Evolutionary conservation across 2,888 invertebrate species (phyloP).

Genomic region (Miltochrista miniata): DNA sequence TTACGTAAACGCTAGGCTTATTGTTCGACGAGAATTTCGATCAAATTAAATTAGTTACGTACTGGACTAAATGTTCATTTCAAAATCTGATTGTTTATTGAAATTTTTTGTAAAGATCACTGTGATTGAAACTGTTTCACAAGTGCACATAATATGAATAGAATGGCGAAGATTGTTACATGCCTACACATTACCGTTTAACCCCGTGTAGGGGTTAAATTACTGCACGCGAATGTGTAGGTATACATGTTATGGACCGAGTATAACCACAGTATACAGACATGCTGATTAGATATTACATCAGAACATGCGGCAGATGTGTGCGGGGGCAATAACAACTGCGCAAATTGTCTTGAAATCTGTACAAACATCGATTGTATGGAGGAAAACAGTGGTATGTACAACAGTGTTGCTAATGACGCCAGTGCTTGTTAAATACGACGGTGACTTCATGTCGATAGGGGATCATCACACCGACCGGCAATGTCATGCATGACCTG

Average conservation of each 20-base stretch:
- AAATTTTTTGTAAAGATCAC: conserved; percentile 15
- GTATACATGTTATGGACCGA: neutral
- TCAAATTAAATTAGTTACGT: conserved; percentile 20
- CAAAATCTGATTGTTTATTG: conserved; percentile 10
- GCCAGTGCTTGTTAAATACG: conserved; percentile 48
- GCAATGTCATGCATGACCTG: conserved; percentile 63
- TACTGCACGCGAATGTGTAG: conserved; percentile 30
- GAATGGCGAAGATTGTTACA: neutral
- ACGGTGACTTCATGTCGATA: conserved; percentile 68
- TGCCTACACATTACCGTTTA: too few relatives aligned
- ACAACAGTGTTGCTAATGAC: conserved; percentile 57
- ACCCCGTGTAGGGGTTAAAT: conserved; percentile 16
- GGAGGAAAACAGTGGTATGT: conserved; percentile 62
- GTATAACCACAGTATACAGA: neutral
- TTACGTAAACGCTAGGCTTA: conserved; percentile 28
- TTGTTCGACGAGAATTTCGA: conserved; percentile 15
- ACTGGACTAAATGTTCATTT: conserved; percentile 9
- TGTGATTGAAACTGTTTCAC: conserved; percentile 6
- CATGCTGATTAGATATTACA: conserved; percentile 10
- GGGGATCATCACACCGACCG: conserved; percentile 52
- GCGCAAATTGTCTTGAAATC: conserved; percentile 72
- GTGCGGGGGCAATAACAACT: conserved; percentile 46
- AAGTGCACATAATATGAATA: neutral
- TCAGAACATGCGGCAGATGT: conserved; percentile 33
- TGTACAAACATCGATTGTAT: conserved; percentile 69